These are phyloP conservation scores for Euwallacea similis DNA, from an alignment of 1,140 invertebrate genomes.

Conservation along the genomic window DNA sequence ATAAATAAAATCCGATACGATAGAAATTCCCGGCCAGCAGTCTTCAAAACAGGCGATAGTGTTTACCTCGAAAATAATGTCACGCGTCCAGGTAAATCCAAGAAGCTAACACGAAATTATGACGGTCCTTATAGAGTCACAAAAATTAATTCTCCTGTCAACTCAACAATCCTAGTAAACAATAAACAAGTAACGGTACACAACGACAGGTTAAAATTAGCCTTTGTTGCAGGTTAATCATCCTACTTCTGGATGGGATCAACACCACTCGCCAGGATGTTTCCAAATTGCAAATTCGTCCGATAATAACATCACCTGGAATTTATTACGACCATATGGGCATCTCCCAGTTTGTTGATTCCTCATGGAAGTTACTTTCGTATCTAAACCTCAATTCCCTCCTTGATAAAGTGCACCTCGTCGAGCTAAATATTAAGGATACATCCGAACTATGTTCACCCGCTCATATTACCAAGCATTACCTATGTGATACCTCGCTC, in stretches of 20 bases:
- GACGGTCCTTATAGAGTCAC: slow-evolving; percentile 38
- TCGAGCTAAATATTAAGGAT: background rate
- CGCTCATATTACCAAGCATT: background rate
- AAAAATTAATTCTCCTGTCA: slow-evolving; percentile 8
- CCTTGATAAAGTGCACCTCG: background rate
- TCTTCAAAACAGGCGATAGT: slow-evolving; percentile 41
- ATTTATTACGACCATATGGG: background rate
- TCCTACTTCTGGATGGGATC: background rate
- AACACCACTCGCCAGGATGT: background rate
- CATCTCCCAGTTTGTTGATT: background rate
- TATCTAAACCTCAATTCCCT: background rate
- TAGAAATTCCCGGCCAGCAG: slow-evolving; percentile 35
- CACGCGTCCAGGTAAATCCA: slow-evolving; percentile 20
- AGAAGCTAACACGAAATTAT: slow-evolving; percentile 30
- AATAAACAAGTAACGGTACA: slow-evolving; percentile 2
- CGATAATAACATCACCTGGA: background rate
- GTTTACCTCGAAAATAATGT: slow-evolving; percentile 35
- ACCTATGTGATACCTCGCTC: background rate
- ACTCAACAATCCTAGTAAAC: background rate
- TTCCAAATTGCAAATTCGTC: background rate
- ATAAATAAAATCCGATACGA: slow-evolving; percentile 48
- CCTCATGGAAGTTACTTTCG: background rate
- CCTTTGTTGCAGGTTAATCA: background rate
- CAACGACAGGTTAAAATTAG: background rate
- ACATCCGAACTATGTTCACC: background rate